phyloP scores from a whole-genome alignment of 2,113 vertebrate genomes.

The Hippocampus guttulatus region DNA sequence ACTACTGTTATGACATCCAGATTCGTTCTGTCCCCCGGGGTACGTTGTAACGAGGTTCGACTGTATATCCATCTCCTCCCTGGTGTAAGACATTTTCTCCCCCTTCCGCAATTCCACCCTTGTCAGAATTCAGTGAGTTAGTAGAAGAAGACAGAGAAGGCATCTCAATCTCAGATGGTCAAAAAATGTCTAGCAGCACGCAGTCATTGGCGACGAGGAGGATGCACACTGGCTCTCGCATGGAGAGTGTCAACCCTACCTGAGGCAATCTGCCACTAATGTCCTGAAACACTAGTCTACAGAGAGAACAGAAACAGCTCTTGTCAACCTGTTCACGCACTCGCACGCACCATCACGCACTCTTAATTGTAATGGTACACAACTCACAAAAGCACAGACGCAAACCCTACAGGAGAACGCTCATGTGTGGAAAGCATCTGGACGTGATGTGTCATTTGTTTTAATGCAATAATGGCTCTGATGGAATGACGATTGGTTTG shows the following conservation, averaged over 20 bases:
- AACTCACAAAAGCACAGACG: constrained; percentile 60
- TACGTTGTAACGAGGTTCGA: no score
- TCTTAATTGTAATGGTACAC: constrained; percentile 56
- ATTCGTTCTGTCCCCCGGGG: no score
- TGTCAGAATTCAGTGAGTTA: constrained; percentile 78
- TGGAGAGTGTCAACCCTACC: constrained; percentile 74
- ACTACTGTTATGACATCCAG: no score
- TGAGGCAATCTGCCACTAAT: constrained; percentile 80
- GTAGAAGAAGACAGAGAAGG: constrained; percentile 75
- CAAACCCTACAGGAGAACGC: constrained; percentile 62
- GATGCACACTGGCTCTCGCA: constrained; percentile 77
- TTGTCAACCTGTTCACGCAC: constrained; percentile 74
- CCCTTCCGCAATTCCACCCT: constrained; percentile 74
- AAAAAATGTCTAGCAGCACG: constrained; percentile 74
- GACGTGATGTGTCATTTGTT: not conserved
- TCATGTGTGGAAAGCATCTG: constrained; percentile 28
- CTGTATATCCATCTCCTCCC: not conserved
- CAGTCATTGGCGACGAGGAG: constrained; percentile 72
- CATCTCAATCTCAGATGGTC: constrained; percentile 77
- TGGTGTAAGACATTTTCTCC: constrained; percentile 44
- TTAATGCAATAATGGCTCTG: not conserved
- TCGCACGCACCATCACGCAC: constrained; percentile 26
- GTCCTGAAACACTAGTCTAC: constrained; percentile 82
- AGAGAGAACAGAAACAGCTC: constrained; percentile 80
- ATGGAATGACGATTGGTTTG: not conserved